Percentiles rank a stretch among this genome's conserved stretches.
Evolutionary conservation across 2,888 invertebrate genomes (phyloP).

Genomic region (Diplazon laetatorius): DNA sequence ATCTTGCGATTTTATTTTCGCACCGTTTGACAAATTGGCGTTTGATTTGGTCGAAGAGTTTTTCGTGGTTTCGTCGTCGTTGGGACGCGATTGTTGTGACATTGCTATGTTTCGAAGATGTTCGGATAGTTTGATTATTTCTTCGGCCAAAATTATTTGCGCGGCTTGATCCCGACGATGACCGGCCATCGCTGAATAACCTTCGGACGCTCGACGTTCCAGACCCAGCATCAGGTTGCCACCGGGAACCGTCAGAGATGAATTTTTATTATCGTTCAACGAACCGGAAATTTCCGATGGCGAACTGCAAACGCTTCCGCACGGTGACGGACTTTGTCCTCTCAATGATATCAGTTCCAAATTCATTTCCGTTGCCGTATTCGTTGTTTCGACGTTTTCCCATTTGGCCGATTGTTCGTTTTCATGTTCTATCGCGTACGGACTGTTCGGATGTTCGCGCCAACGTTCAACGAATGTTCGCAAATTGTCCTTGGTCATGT

Average conservation of each 20-base stretch:
- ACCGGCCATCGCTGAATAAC: constrained; percentile 84
- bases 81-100: too few relatives aligned
- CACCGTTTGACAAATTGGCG: background rate
- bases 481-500: constrained; percentile 92
- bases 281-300: constrained; percentile 69
- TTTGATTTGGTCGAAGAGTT: too few relatives aligned
- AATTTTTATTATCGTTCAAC: constrained; percentile 54
- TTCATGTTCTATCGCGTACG: constrained; percentile 89
- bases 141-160: constrained; percentile 87
- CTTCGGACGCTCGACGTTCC: constrained; percentile 91
- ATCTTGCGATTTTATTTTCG: too few relatives aligned
- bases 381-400: constrained; percentile 38
- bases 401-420: constrained; percentile 49
- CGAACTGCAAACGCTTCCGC: constrained; percentile 89
- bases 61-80: too few relatives aligned
- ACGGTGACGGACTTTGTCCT: constrained; percentile 91
- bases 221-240: constrained; percentile 81
- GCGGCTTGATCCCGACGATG: constrained; percentile 74
- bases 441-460: constrained; percentile 94
- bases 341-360: constrained; percentile 81
- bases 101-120: constrained; percentile 84
- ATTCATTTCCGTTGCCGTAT: too few relatives aligned
- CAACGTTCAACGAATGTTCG: constrained; percentile 93
- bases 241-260: constrained; percentile 58
- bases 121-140: constrained; percentile 92